phyloP scores from a whole-genome alignment of 2,888 invertebrate species.

The Nomada fabriciana region DNA sequence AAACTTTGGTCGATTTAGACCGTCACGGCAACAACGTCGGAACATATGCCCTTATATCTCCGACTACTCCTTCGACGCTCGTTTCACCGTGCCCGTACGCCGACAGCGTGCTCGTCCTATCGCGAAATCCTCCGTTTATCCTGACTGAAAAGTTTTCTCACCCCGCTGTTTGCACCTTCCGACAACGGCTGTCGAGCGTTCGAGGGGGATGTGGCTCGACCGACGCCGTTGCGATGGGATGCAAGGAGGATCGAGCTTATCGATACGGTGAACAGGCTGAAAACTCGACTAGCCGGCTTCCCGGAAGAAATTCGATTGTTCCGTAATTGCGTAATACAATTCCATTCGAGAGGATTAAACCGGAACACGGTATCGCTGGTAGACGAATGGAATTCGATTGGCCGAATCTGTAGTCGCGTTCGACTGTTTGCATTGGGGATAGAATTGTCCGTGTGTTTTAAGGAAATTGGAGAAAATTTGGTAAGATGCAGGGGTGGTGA shows the following conservation, averaged over 20 bases:
- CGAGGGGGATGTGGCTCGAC: neutral
- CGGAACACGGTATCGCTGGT: neutral
- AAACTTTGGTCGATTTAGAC: conserved; percentile 57
- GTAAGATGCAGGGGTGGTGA: neutral
- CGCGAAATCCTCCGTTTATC: conserved; percentile 64
- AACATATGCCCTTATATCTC: conserved; percentile 61
- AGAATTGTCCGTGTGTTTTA: neutral
- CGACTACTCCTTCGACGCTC: conserved; percentile 33
- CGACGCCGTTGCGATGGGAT: conserved; percentile 32
- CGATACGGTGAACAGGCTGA: conserved; percentile 6
- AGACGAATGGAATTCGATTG: conserved; percentile 4
- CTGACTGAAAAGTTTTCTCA: conserved; percentile 60
- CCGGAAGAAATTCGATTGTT: conserved; percentile 15
- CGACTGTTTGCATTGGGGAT: neutral
- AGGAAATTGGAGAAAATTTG: conserved; percentile 7
- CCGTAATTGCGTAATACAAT: conserved; percentile 32
- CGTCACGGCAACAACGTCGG: conserved; percentile 50
- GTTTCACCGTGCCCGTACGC: neutral
- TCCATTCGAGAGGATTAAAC: conserved; percentile 24
- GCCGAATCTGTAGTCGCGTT: neutral
- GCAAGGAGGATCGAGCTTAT: conserved; percentile 30
- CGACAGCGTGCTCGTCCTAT: conserved; percentile 22
- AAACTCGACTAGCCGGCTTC: neutral
- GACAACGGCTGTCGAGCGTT: conserved; percentile 19
- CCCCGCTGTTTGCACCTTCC: conserved; percentile 44